phyloP scores from a whole-genome alignment of 2,797 vertebrate genomes.

The Brachyrhaphis roseni region DNA sequence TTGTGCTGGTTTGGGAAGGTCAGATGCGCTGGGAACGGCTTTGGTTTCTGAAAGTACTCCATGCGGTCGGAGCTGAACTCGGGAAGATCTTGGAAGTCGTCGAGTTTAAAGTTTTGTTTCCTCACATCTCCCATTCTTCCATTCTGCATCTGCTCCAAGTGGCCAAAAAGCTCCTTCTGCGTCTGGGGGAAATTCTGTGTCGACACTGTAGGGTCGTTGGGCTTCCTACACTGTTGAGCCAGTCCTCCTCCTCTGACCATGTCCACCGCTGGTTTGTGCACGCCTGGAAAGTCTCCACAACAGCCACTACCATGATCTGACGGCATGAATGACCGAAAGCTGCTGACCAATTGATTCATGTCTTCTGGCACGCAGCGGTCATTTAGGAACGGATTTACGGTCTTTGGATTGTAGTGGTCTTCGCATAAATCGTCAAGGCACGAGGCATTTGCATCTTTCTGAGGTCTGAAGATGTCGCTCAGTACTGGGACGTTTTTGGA shows the following conservation, averaged over 20 bases:
- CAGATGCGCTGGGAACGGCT: conserved; percentile 65
- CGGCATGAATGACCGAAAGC: conserved; percentile 76
- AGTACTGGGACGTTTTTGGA: conserved; percentile 67
- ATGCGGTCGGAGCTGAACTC: conserved; percentile 72
- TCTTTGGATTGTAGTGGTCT: conserved; percentile 73
- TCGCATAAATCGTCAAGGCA: conserved; percentile 67
- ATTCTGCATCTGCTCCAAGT: conserved; percentile 75
- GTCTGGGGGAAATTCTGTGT: conserved; percentile 73
- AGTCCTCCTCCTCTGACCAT: conserved; percentile 80
- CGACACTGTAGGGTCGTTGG: conserved; percentile 71
- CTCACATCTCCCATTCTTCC: conserved; percentile 75
- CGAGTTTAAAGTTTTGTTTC: conserved; percentile 70
- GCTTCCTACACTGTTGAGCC: conserved; percentile 78
- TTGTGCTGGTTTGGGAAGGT: conserved; percentile 73
- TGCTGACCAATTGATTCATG: conserved; percentile 79
- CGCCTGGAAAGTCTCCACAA: conserved; percentile 79
- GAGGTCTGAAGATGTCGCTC: conserved; percentile 52
- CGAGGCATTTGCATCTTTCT: conserved; percentile 50
- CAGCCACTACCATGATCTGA: conserved; percentile 74
- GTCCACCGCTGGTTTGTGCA: conserved; percentile 76
- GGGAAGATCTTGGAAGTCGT: conserved; percentile 77
- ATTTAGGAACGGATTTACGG: conserved; percentile 73
- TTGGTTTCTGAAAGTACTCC: conserved; percentile 79
- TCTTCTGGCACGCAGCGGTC: conserved; percentile 78
- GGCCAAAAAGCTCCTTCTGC: conserved; percentile 77